Evolutionary conservation across 1,140 invertebrate genomes (phyloP).

Genomic region (Drosophila serrata): DNA sequence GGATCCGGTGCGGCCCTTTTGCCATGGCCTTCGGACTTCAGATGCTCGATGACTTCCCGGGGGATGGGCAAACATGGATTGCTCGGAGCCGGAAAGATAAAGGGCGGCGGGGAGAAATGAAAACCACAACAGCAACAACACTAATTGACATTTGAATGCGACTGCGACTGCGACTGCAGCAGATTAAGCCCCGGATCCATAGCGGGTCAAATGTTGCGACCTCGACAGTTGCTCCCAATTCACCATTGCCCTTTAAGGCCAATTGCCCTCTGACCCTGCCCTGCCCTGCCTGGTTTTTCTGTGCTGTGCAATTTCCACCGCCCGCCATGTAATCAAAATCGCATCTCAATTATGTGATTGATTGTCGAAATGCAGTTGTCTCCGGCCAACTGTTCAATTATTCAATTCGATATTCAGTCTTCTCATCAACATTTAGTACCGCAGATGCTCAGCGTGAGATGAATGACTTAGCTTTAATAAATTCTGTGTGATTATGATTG

Average conservation of each 20-base stretch:
- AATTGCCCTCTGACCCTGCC: slow-evolving; percentile 44
- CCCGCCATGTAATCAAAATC: slow-evolving; percentile 34
- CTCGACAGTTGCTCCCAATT: slow-evolving; percentile 50
- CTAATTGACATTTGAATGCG: slow-evolving; percentile 69
- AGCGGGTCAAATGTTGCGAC: slow-evolving; percentile 64
- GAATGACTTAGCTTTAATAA: background rate
- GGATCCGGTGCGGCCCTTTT: slow-evolving; percentile 7
- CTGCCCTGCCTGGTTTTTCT: background rate
- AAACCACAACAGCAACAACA: slow-evolving; percentile 70
- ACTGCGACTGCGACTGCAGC: slow-evolving; percentile 19
- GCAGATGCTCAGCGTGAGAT: background rate
- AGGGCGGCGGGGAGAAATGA: slow-evolving; percentile 41
- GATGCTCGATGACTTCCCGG: slow-evolving; percentile 18
- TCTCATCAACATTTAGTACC: slow-evolving; percentile 14
- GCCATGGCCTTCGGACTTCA: slow-evolving; percentile 41
- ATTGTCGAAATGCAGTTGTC: slow-evolving; percentile 24
- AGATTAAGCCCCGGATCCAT: slow-evolving; percentile 57
- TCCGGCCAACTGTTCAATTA: slow-evolving; percentile 20
- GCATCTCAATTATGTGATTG: slow-evolving; percentile 44
- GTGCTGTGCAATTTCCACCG: slow-evolving; percentile 5
- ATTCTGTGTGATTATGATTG: background rate
- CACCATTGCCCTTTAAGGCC: slow-evolving; percentile 40
- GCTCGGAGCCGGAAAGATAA: slow-evolving; percentile 60
- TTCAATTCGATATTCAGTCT: slow-evolving; percentile 28
- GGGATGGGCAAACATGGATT: slow-evolving; percentile 27